Conservation (phyloP, 2,797 vertebrate genomes). For the Catharus ustulatus region DNA sequence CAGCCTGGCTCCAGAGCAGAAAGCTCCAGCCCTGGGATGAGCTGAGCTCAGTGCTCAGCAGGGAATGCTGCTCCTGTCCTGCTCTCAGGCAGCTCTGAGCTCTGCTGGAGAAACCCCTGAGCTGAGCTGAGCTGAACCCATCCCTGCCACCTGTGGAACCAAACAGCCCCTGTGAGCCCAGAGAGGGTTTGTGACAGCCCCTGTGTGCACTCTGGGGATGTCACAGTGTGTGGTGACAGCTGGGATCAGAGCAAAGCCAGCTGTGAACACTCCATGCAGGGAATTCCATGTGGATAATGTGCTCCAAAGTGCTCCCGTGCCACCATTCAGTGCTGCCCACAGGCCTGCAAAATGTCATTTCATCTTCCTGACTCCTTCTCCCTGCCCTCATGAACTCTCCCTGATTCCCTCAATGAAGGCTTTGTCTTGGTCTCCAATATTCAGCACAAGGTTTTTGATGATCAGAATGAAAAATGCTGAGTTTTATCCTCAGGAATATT, state of each 20-base stretch:
- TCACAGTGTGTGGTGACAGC: not conserved
- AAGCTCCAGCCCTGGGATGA: not conserved
- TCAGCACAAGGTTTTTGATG: not conserved
- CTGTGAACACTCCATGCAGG: not conserved
- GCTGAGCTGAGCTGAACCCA: not conserved
- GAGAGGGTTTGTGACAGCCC: not conserved
- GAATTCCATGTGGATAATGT: not conserved
- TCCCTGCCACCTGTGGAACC: not conserved
- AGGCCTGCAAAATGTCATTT: slow-evolving; percentile 53
- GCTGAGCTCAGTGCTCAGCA: not conserved
- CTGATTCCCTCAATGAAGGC: slow-evolving; percentile 39
- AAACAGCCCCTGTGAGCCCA: not conserved
- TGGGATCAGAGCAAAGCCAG: not conserved
- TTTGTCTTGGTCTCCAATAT: slow-evolving; percentile 41
- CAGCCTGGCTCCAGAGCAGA: not conserved
- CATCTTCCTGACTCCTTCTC: slow-evolving; percentile 4
- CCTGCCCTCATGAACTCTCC: slow-evolving; percentile 34
- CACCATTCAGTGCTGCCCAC: not conserved
- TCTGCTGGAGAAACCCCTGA: not conserved
- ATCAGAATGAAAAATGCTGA: not conserved
- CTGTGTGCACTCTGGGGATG: not conserved
- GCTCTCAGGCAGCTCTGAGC: not conserved
- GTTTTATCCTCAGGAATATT: not conserved
- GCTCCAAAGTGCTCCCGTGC: slow-evolving; percentile 8
- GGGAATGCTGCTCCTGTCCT: not conserved